Conservation (phyloP, 2,797 vertebrate species). For the Lepus townsendii region DNA sequence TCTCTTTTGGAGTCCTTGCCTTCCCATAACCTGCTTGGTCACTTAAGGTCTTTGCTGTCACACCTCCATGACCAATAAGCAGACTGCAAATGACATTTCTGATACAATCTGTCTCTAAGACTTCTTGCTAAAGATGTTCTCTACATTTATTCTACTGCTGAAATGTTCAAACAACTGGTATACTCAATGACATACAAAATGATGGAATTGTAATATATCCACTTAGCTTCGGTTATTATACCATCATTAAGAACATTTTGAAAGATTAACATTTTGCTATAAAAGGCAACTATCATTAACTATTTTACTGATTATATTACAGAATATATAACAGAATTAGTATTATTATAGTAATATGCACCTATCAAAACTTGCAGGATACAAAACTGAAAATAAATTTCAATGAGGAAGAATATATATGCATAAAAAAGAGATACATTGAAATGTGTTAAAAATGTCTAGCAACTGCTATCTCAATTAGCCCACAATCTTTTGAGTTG, state of each 20-base stretch:
- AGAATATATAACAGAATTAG: not conserved
- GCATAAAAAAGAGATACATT: slow-evolving; percentile 18
- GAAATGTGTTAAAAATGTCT: slow-evolving; percentile 13
- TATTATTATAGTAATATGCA: not conserved
- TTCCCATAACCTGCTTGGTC: not conserved
- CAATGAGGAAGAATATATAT: not conserved
- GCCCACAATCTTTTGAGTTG: not conserved
- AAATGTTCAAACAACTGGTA: slow-evolving; percentile 38
- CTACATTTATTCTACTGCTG: not conserved
- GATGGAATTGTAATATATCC: not conserved
- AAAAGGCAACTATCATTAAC: not conserved
- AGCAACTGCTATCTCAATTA: slow-evolving; percentile 48
- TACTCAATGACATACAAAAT: not conserved
- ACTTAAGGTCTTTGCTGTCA: not conserved
- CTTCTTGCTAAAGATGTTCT: slow-evolving; percentile 32
- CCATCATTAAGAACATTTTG: not conserved
- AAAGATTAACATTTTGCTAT: slow-evolving; percentile 23
- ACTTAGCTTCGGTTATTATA: not conserved
- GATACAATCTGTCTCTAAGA: slow-evolving; percentile 35
- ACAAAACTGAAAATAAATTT: not conserved
- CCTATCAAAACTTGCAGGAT: not conserved
- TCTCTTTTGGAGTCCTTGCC: not conserved
- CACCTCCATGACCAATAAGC: not conserved
- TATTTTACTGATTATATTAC: not conserved
- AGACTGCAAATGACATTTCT: not conserved